Base-by-base conservation (phyloP, 23 tunicate species). In the Phallusia fumigata region DNA sequence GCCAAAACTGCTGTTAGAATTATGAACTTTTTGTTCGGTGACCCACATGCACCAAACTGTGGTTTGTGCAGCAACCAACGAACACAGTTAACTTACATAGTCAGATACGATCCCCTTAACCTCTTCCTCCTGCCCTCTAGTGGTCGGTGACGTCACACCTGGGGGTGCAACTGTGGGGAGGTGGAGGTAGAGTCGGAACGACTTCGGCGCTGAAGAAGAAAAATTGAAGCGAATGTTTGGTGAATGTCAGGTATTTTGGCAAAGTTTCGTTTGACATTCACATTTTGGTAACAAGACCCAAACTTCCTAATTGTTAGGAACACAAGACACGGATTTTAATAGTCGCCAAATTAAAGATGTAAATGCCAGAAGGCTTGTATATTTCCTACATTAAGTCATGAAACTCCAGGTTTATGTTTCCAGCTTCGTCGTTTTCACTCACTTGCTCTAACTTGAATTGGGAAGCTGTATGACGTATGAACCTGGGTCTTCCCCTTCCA, bases 381-480 rank as follows among this genome's bases (percentile, higher is more conserved):
- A 10, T 40, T 40, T 40, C n/a, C n/a, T n/a, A n/a, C n/a, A n/a
- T n/a, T n/a, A n/a, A 10, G 47, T 40, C 10, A 40, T 40, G 10
- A 40, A 3, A 40, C 47, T 10, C 47, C 47, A n/a, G n/a, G n/a
- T n/a, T n/a, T n/a, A n/a, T n/a, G 47, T 40, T 40, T 40, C 5
- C 5, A 40, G 10, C 47, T n/a, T n/a, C n/a, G n/a, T 10, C 47
- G 10, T 40, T 40, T 40, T 40, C 47, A 76, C 86, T 73, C 24
- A 94, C 98, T 58, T 36, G 79, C 82, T 65, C 98, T 83, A 13
- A 94, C 79, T 85, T 94, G 88, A 34, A 89, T 75, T 0, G 98
- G 98, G 33, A 79, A 36, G 18, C 69, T 86, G 64, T 69, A 94
- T 30, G 64, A 32, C 30, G 98, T 94, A 84, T 94, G 90, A 19